These are phyloP conservation scores for Oeneis ivallda DNA, from an alignment of 2,888 invertebrate species.

Conservation along the genomic window DNA sequence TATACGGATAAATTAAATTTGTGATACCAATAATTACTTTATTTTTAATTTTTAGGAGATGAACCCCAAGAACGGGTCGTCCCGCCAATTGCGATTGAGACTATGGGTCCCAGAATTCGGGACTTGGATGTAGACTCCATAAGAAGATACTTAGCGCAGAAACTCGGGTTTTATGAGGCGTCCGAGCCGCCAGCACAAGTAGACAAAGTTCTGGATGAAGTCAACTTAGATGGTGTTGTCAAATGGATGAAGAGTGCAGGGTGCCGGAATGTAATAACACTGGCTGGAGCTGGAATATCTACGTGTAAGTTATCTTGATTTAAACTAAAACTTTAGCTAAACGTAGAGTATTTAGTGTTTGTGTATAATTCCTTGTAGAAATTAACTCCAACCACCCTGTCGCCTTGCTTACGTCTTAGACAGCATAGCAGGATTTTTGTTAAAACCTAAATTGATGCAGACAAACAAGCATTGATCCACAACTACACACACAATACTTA, in stretches of 20 bases:
- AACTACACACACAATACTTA: no score
- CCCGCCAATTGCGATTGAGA: conserved; percentile 71
- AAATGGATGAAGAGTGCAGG: conserved; percentile 88
- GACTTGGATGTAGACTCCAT: conserved; percentile 84
- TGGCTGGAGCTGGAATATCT: conserved; percentile 98
- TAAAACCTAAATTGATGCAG: no score
- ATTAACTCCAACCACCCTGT: no score
- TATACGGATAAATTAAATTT: background rate
- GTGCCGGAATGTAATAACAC: conserved; percentile 93
- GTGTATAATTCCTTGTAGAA: no score
- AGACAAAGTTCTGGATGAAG: conserved; percentile 83
- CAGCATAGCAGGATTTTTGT: no score
- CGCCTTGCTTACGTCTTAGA: no score
- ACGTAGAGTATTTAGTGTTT: no score
- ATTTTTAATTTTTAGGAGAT: conserved; percentile 55
- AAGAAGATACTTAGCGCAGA: conserved; percentile 84
- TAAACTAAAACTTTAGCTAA: background rate
- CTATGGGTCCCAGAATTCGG: conserved; percentile 59
- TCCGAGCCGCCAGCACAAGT: conserved; percentile 57
- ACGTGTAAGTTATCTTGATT: conserved; percentile 87
- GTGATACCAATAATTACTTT: conserved; percentile 24
- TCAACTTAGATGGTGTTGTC: conserved; percentile 88
- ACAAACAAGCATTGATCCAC: background rate
- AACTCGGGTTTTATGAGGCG: conserved; percentile 82
- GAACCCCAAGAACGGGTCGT: conserved; percentile 51